Base-by-base conservation (phyloP, 1,140 invertebrate species). In the Drosophila mauritiana region DNA sequence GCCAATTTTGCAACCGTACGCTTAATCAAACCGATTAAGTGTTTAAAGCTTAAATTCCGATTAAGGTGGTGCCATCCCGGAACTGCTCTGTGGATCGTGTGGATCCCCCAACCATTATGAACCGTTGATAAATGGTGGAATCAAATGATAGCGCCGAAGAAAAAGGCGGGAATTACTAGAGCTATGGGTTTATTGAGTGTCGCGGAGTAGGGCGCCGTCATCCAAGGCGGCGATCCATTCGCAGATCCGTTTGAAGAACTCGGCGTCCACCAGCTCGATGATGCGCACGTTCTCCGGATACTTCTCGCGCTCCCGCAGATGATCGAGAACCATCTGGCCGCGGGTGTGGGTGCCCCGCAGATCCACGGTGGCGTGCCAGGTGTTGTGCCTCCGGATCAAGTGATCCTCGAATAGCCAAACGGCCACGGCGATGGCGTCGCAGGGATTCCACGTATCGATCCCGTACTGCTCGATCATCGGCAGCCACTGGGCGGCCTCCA, bases 371-470 rank as follows among this genome's bases (percentile, higher is more conserved):
- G 93, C 93, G 67, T 94, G 92, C 84, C 40, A 92, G 88, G 12
- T 93, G 73, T 92, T 40, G 70, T 92, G 92, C 1, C 63, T 27
- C 2, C 57, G 61, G 34, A 92, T 90, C 31, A 92, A 62, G 3
- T 70, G 62, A 0, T 92, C 27, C 4, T 93, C 93, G 68, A 92
- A 83, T 10, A 95, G 53, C 20, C 94, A 88, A 42, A 93, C 91
- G 17, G 93, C 94, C 17, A 93, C 93, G 45, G 94, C 75, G 65
- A 95, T 81, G 6, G 94, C 93, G 81, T 95, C 95, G 63, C 94
- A 95, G 7, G 94, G 93, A 17, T 93, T 84, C 91, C 93, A 94
- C 34, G 69, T 63, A 80, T 91, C 49, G 78, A 92, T 39, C 36
- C 58, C 62, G 49, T 56, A 59, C 56, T 49, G n/a, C 40, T 70